A percentile compares a stretch with the other conserved stretches of the same genome.
Evolutionary conservation across 2,113 vertebrate species (phyloP).

Genomic region (Seriola dumerili): DNA sequence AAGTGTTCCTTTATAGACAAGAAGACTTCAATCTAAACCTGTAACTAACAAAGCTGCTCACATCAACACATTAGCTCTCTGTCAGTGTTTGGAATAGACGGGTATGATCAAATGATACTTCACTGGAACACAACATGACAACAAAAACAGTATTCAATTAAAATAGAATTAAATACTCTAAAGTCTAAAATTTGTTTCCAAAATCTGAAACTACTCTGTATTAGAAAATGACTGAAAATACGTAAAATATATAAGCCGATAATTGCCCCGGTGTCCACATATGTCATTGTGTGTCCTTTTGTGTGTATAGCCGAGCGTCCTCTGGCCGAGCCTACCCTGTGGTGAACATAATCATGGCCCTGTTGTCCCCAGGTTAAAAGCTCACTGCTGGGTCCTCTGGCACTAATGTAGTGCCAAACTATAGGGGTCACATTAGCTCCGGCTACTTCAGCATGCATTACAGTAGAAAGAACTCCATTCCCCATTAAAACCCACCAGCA

Average conservation of each 20-base stretch:
- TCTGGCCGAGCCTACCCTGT: constrained; percentile 67
- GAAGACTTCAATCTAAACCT: not conserved
- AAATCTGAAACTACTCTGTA: not conserved
- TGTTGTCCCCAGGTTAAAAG: constrained; percentile 79
- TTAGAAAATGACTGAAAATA: constrained; percentile 17
- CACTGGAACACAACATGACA: not conserved
- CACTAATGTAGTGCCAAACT: constrained; percentile 79
- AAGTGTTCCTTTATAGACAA: not conserved
- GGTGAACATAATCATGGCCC: constrained; percentile 80
- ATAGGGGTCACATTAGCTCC: constrained; percentile 77
- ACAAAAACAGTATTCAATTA: not conserved
- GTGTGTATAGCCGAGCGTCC: constrained; percentile 57
- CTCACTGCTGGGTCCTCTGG: constrained; percentile 79
- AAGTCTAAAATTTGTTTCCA: not conserved
- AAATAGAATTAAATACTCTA: not conserved
- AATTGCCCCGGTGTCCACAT: constrained; percentile 53
- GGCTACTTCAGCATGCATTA: constrained; percentile 70
- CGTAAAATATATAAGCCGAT: constrained; percentile 38
- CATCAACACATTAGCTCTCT: not conserved
- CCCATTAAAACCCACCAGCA: constrained; percentile 76
- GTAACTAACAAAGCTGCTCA: not conserved
- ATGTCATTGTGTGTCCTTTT: constrained; percentile 60
- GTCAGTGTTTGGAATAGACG: not conserved
- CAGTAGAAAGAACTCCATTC: constrained; percentile 66
- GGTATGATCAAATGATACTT: not conserved